Percentiles rank a stretch among this genome's conserved stretches.
These are phyloP conservation scores for Potamilus streckersoni DNA, from an alignment of 1,140 invertebrate genomes.

Conservation along the genomic window DNA sequence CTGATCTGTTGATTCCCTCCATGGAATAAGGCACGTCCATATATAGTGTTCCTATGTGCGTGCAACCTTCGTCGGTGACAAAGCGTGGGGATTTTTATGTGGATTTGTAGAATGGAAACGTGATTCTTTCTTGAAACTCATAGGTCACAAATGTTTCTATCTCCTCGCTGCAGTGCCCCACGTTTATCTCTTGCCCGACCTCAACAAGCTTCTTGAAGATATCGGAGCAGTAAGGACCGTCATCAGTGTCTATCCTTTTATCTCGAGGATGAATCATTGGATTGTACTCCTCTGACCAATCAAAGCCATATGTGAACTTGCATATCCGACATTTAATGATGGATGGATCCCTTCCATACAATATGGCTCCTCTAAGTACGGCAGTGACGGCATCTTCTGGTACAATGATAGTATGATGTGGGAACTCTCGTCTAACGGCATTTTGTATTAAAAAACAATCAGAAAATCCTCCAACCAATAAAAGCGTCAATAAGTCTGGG, in stretches of 20 bases:
- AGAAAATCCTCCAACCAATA: conserved; percentile 25
- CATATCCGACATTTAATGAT: not conserved
- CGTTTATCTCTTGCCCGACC: conserved; percentile 1
- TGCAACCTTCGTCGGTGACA: conserved; percentile 15
- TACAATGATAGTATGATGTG: not conserved
- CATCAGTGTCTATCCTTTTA: not conserved
- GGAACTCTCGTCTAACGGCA: not conserved
- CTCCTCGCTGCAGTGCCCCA: conserved; percentile 1
- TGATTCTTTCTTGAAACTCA: conserved; percentile 6
- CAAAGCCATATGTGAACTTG: conserved; percentile 16
- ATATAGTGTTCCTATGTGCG: conserved; percentile 4
- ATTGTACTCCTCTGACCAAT: not conserved
- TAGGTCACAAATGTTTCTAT: conserved; percentile 17
- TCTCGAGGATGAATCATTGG: not conserved
- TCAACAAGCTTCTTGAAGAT: conserved; percentile 14
- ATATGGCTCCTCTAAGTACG: conserved; percentile 19
- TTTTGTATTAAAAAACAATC: conserved; percentile 21
- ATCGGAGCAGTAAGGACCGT: not conserved
- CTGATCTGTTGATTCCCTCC: too few relatives aligned
- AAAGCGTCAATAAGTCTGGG: not conserved
- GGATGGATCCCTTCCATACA: conserved; percentile 11
- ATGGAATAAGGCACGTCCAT: too few relatives aligned
- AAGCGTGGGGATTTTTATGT: not conserved
- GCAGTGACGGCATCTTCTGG: conserved; percentile 1
- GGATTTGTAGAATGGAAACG: conserved; percentile 25